Evolutionary conservation across 2,888 invertebrate genomes (phyloP).

Genomic region (Epistrophe grossulariae): DNA sequence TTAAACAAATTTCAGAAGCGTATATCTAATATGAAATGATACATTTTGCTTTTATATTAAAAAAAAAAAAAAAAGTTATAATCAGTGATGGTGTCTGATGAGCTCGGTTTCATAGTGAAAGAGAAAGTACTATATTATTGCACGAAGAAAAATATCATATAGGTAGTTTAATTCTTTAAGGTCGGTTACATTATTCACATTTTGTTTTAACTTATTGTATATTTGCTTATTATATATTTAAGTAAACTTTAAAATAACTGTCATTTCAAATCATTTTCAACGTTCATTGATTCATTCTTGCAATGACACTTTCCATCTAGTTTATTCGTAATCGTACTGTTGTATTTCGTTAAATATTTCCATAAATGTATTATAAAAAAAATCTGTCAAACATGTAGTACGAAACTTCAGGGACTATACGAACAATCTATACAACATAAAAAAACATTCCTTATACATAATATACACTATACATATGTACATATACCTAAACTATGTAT

Average conservation of each 20-base stretch:
- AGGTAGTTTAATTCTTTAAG: background rate
- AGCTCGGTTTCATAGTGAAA: background rate
- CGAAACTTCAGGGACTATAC: background rate
- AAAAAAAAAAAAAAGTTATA: background rate
- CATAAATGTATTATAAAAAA: no score
- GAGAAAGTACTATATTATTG: background rate
- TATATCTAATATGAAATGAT: background rate
- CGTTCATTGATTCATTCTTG: background rate
- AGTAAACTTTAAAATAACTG: no score
- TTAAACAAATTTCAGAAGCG: constrained; percentile 8
- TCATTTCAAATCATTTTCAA: background rate
- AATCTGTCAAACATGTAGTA: background rate
- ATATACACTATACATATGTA: no score
- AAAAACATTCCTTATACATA: background rate
- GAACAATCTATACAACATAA: background rate
- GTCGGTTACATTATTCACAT: constrained; percentile 28
- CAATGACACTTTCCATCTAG: background rate
- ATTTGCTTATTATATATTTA: no score
- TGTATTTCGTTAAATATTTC: background rate
- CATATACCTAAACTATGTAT: no score
- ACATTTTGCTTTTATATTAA: background rate
- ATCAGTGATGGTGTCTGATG: background rate
- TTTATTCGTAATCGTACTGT: background rate
- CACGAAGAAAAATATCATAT: background rate
- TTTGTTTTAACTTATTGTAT: background rate